A percentile compares a stretch with the other conserved stretches of the same genome.
Conservation (phyloP, 2,888 invertebrate genomes). For the Ferdinandea cuprea region DNA sequence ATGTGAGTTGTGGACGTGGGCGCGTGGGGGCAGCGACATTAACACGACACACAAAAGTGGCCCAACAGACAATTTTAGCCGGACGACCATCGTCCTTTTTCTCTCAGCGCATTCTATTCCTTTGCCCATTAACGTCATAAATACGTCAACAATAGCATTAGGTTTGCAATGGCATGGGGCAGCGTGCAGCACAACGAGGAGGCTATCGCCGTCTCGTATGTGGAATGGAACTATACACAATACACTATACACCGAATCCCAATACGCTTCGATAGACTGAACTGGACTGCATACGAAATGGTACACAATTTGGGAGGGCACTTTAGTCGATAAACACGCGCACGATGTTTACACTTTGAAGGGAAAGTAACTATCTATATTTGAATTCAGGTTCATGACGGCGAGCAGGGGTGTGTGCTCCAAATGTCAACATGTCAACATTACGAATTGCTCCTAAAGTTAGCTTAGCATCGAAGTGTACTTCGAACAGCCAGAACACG, state of each 20-base stretch:
- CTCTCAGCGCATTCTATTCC: conserved; percentile 13
- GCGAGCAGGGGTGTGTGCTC: conserved; percentile 18
- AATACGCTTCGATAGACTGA: conserved; percentile 53
- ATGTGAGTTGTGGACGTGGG: no score
- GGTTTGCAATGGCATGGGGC: neutral
- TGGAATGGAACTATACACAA: no score
- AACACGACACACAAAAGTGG: conserved; percentile 18
- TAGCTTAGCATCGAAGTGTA: conserved; percentile 8
- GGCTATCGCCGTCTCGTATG: conserved; percentile 14
- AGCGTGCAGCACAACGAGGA: conserved; percentile 8
- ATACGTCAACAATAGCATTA: conserved; percentile 70
- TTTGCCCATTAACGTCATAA: conserved; percentile 69
- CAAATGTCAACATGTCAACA: conserved; percentile 68
- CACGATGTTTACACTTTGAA: conserved; percentile 54
- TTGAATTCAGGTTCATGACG: neutral
- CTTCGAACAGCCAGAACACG: conserved; percentile 7
- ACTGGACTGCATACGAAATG: conserved; percentile 28
- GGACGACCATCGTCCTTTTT: conserved; percentile 25
- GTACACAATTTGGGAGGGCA: conserved; percentile 70
- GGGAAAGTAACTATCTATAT: conserved; percentile 27
- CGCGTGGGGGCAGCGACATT: no score
- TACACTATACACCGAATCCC: conserved; percentile 37
- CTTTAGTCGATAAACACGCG: conserved; percentile 65
- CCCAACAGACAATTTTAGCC: conserved; percentile 40
- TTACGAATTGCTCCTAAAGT: conserved; percentile 47